Evolutionary conservation across 2,888 invertebrate genomes (phyloP), one percentile per base, ranked within the genome.

Genomic region (Oligia strigilis): DNA sequence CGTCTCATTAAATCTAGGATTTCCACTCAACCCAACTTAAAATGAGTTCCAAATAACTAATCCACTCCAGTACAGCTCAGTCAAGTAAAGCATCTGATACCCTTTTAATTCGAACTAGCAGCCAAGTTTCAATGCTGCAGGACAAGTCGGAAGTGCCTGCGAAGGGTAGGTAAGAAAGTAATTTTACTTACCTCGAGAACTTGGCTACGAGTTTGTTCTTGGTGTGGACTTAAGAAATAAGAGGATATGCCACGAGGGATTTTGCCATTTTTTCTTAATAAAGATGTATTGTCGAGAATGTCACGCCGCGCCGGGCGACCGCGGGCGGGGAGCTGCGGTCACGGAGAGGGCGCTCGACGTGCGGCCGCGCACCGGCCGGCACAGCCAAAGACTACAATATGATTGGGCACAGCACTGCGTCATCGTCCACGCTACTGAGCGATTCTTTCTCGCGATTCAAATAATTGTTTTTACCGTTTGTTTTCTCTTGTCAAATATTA

Each of bases 141-240:
- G 73, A 52, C 72, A 67, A 79, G 71, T 66, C 76, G 13, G 67
- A 52, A 78, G 70, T 58, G 77, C 77, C 62, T 76, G 62, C 52
- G 14, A 43, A 74, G 75, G 75, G 71, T 69, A 76, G 79, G 29
- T 52, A 75, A 66, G n/a, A 82, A 85, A 80, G 81, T 80, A 81
- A 89, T 80, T 81, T 81, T 65, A 85, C 80, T 89, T 85, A 88
- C 78, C 78, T 85, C 52, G 46, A 81, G 80, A 77, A 74, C 89
- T 76, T 72, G 17, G 79, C 73, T 76, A 70, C 40, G n/a, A 78
- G 64, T 74, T 84, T 83, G 75, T 83, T 72, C 40, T 72, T 64
- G 66, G 49, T 58, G 36, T 14, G 40, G 13, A 46, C 60, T 14
- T 14, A 43, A 52, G 66, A 66, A 72, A 43, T 58, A 66, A 40